Base-by-base conservation (phyloP, 2,113 vertebrate species). In the Aptenodytes patagonicus region DNA sequence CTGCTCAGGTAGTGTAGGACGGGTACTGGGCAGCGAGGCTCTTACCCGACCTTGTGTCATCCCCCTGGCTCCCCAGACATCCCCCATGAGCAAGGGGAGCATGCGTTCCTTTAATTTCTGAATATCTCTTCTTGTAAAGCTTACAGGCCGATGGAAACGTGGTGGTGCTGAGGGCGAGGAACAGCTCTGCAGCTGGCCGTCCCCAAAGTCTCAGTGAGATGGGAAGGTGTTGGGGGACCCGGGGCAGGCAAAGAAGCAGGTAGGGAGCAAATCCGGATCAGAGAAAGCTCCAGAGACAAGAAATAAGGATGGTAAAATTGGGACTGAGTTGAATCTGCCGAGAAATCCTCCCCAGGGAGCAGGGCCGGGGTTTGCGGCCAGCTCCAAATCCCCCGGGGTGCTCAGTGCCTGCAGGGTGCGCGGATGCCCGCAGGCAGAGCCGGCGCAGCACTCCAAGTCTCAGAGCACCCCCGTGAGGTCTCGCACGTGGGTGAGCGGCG, bases 401-500 rank as follows among this genome's bases (percentile, higher is more conserved):
- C 26, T 78, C 64, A 7, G 18, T 40, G 28, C 46, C 40, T 2
- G 34, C 7, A 13, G 52, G 42, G 49, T 19, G 20, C 14, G 13
- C 5, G 11, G 62, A 14, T 34, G 24, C 36, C 34, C 4, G 34
- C 34, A 17, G 47, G 71, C 52, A 83, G 77, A 40, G 68, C n/a
- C 25, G 20, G 31, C 4, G 1, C 19, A 12, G 54, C 46, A 19
- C 71, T 80, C 28, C 49, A 52, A 15, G 64, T 31, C 49, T 2
- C 42, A 14, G 54, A 93, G 91, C 83, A 86, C 21, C 68, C 54
- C 72, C 10, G 0, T 58, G 76, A 89, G 84, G 94, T 62, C 65
- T 80, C 40, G 7, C 22, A 2, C 0, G 1, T 21, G 76, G 70
- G 9, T 1, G 17, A 82, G 72, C 31, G 20, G n/a, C 1, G 4